Conservation (phyloP, 2,797 vertebrate genomes). For the Dicrostonyx torquatus region DNA sequence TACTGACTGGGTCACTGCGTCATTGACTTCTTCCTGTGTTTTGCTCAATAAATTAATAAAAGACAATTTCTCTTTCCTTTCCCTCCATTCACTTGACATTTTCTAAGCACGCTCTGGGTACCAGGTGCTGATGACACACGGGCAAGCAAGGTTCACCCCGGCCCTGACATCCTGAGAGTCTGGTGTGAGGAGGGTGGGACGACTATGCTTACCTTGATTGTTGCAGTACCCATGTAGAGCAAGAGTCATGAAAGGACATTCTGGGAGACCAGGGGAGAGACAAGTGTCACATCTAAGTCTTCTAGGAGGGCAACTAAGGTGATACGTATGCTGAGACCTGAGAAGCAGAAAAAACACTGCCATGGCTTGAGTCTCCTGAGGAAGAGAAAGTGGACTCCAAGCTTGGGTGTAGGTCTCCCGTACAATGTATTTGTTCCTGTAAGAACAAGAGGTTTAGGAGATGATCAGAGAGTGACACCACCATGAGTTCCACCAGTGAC, state of each 20-base stretch:
- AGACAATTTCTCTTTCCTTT: background rate
- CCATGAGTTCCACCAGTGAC: conserved; percentile 36
- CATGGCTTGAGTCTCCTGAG: background rate
- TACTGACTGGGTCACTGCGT: conserved; percentile 46
- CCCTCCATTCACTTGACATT: conserved; percentile 19
- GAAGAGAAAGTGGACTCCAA: background rate
- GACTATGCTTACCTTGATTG: background rate
- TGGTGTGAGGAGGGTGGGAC: background rate
- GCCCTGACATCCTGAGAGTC: background rate
- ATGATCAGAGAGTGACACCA: background rate
- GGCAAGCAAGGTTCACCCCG: background rate
- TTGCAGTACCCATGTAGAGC: background rate
- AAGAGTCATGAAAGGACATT: background rate
- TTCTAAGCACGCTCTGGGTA: conserved; percentile 7
- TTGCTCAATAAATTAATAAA: conserved; percentile 51
- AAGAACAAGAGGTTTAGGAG: background rate
- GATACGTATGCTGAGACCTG: background rate
- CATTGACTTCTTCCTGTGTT: background rate
- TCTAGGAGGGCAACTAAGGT: background rate
- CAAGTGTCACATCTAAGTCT: background rate
- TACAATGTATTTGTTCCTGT: background rate
- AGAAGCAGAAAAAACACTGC: background rate
- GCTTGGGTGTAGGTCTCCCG: background rate
- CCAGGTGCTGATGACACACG: background rate
- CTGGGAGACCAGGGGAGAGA: background rate